Evolutionary conservation across 1,140 invertebrate genomes (phyloP), one percentile per base, ranked within the genome.

Genomic region (Sminthurides bifidus): DNA sequence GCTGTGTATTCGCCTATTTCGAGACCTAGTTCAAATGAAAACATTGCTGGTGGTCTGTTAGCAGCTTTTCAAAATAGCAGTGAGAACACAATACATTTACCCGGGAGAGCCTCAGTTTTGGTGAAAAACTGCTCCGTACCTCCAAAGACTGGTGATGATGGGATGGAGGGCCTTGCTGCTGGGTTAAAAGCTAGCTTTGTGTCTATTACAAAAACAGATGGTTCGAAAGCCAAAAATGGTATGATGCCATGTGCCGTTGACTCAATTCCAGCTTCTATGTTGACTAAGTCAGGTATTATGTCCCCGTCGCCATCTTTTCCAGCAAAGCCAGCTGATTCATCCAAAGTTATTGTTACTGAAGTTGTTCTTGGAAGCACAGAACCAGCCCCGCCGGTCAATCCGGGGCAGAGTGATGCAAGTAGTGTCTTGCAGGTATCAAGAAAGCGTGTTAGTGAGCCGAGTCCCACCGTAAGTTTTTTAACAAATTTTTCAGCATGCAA

Each of bases 1-100:
- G 68, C 70, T 55, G 69, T 73, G n/a, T 81, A 80, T 58, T 86
- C 83, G 56, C 81, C 82, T 2, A 82, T 84, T 56, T 83, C 81
- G 17, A 74, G 82, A 58, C 81, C 80, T 0, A 76, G 75, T 50
- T 81, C 62, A 1, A 59, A 56, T 40, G 62, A 64, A 51, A 64
- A 58, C 50, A 59, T 59, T 50, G 50, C 55, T 15, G 55, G 52
- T 45, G 33, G 50, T 27, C 17, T 56, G 50, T 38, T 0, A 50
- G 43, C 14, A 51, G 61, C 35, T 5, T 21, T 6, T 21, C 19
- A 38, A 24, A 21, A 31, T 17, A 3, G 8, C 4, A 26, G 24
- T 40, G 5, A 38, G 6, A 21, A 52, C 29, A 52, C 29, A 24
- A 37, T 15, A 26, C n/a, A 44, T 30, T 29, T 41, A 44, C 10